These are phyloP conservation scores for Simalia tracyae DNA, from an alignment of 2,797 vertebrate genomes.

Conservation along the genomic window DNA sequence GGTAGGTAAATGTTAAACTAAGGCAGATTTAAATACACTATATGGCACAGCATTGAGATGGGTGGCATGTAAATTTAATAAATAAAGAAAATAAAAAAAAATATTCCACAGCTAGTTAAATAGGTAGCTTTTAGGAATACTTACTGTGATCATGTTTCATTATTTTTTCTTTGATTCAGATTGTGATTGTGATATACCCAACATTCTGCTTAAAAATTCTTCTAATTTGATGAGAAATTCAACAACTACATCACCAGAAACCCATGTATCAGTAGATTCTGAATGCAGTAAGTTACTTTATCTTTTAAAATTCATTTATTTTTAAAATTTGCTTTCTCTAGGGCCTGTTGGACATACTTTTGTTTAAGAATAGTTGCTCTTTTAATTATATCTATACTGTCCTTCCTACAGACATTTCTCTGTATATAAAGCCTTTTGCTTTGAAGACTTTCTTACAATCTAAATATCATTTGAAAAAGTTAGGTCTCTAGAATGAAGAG, in stretches of 20 bases:
- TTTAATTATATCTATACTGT: not conserved
- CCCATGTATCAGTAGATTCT: conserved; percentile 22
- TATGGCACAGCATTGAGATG: not conserved
- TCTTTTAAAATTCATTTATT: conserved; percentile 17
- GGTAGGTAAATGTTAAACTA: not conserved
- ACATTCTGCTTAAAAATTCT: conserved; percentile 29
- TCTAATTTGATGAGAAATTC: conserved; percentile 18
- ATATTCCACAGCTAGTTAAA: not conserved
- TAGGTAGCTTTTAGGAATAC: not conserved
- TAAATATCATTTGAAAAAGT: not conserved
- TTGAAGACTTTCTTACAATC: not conserved
- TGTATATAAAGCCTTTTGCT: not conserved
- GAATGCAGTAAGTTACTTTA: conserved; percentile 57
- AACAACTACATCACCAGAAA: conserved; percentile 5
- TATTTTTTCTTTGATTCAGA: conserved; percentile 14
- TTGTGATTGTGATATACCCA: conserved; percentile 19
- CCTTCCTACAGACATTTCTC: not conserved
- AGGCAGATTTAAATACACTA: not conserved
- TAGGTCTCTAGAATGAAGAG: not conserved
- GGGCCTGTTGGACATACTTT: not conserved
- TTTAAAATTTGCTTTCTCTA: conserved; percentile 19
- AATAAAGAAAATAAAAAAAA: too few species aligned
- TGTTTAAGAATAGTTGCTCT: not conserved
- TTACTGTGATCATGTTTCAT: conserved; percentile 15
- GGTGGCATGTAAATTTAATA: too few species aligned